phyloP scores from a whole-genome alignment of 2,888 invertebrate genomes.

The Branchellion lobata region DNA sequence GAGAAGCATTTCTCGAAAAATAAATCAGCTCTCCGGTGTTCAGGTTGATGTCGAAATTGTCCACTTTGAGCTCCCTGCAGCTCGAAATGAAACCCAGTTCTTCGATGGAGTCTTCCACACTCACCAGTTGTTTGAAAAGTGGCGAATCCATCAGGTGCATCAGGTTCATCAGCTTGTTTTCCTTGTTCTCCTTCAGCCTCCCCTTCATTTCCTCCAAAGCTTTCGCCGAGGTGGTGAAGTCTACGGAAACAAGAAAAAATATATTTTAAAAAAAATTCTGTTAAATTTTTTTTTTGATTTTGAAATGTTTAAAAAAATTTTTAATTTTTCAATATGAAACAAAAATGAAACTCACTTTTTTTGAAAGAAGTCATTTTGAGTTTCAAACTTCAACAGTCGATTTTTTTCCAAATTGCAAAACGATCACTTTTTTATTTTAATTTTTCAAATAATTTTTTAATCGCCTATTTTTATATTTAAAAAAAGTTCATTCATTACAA shows the following conservation, averaged over 20 bases:
- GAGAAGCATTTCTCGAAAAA: slow-evolving; percentile 15
- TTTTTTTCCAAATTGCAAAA: too few relatives aligned
- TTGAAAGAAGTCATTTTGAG: slow-evolving; percentile 16
- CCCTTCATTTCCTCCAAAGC: slow-evolving; percentile 12
- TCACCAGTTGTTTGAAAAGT: slow-evolving; percentile 38
- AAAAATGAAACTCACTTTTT: slow-evolving; percentile 7
- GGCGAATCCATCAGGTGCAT: slow-evolving; percentile 40
- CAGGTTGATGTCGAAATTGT: slow-evolving; percentile 32
- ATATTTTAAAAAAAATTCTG: too few relatives aligned
- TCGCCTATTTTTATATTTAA: too few relatives aligned
- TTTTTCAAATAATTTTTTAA: too few relatives aligned
- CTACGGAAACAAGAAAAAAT: slow-evolving; percentile 9
- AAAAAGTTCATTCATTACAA: too few relatives aligned
- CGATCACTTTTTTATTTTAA: too few relatives aligned
- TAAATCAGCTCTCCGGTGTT: slow-evolving; percentile 33
- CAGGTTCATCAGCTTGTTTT: slow-evolving; percentile 25
- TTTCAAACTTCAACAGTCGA: too few relatives aligned
- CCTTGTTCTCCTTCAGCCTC: background rate
- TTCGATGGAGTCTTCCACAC: slow-evolving; percentile 37
- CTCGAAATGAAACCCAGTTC: slow-evolving; percentile 11
- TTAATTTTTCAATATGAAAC: background rate
- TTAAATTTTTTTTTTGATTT: background rate
- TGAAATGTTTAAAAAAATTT: background rate
- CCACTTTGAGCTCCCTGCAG: slow-evolving; percentile 3
- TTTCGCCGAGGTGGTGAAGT: slow-evolving; percentile 19